A percentile compares a stretch with the other conserved stretches of the same genome.
Conservation (phyloP, 1,140 invertebrate genomes). For the Doryteuthis pealeii region DNA sequence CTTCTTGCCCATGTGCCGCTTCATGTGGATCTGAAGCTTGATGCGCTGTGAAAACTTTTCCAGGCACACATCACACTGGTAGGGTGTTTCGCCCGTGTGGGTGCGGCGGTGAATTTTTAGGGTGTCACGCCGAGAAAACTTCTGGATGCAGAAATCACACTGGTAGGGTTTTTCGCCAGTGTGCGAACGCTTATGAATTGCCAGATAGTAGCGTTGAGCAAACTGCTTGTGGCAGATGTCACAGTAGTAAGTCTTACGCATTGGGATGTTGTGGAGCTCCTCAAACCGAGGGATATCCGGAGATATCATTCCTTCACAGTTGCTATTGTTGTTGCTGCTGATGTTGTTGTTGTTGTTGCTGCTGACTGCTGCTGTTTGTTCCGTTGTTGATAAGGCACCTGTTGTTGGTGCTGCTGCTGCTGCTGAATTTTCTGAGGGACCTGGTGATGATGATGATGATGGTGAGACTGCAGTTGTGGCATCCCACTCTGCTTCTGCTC, state of each 20-base stretch:
- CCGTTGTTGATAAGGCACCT: too few species aligned
- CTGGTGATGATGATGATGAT: too few species aligned
- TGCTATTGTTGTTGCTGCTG: neutral
- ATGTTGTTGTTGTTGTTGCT: too few species aligned
- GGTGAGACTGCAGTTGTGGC: too few species aligned
- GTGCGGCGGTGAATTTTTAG: constrained; percentile 21
- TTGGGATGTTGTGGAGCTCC: neutral
- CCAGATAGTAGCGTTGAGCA: constrained; percentile 72
- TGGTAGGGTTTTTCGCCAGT: constrained; percentile 24
- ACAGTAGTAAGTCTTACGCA: constrained; percentile 63
- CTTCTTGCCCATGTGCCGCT: constrained; percentile 84
- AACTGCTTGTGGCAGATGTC: constrained; percentile 31
- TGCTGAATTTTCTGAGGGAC: too few species aligned
- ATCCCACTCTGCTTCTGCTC: too few species aligned
- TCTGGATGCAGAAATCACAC: constrained; percentile 24
- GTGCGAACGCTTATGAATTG: constrained; percentile 90
- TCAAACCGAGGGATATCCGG: constrained; percentile 3
- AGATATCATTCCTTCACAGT: neutral
- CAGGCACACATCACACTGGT: constrained; percentile 83
- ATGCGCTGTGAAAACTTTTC: constrained; percentile 83
- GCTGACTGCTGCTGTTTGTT: too few species aligned
- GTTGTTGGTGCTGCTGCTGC: too few species aligned
- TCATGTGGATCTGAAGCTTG: constrained; percentile 87
- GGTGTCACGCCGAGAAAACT: constrained; percentile 22
- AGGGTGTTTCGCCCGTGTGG: constrained; percentile 62